phyloP scores from a whole-genome alignment of 2,113 vertebrate species.

The Oxyura jamaicensis region DNA sequence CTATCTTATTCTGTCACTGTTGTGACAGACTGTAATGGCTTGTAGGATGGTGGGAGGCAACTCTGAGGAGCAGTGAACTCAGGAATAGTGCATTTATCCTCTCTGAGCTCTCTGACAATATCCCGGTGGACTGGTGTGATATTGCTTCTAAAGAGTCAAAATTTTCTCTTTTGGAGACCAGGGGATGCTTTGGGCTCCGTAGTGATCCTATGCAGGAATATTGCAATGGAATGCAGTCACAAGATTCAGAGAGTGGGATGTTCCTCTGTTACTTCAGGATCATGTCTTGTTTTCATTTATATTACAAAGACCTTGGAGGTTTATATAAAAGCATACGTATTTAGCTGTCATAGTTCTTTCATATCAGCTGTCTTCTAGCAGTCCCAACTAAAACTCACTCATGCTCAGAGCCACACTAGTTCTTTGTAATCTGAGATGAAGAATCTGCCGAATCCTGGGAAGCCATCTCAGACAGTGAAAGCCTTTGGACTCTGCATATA shows the following conservation, averaged over 20 bases:
- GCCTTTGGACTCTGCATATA: neutral
- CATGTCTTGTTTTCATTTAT: neutral
- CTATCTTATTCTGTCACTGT: slow-evolving; percentile 30
- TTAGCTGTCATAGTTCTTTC: neutral
- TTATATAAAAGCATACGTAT: neutral
- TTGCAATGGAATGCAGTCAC: neutral
- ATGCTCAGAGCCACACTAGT: neutral
- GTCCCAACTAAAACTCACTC: neutral
- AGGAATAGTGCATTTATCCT: neutral
- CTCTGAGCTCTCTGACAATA: neutral
- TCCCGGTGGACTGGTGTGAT: neutral
- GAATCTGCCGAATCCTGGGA: neutral
- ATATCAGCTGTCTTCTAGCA: neutral
- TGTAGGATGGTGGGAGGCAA: slow-evolving; percentile 19
- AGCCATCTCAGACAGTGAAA: neutral
- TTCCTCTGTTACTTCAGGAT: neutral
- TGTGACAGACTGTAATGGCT: slow-evolving; percentile 47
- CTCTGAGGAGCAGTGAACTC: neutral
- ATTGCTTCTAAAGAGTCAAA: neutral
- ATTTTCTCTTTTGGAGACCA: neutral
- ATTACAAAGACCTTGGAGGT: neutral
- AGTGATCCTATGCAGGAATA: neutral
- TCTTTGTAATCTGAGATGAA: neutral
- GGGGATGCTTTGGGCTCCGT: neutral
- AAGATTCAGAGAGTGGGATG: neutral